Evolutionary conservation across 2,888 invertebrate genomes (phyloP), one percentile per base, ranked within the genome.

Genomic region (Nineta flava): DNA sequence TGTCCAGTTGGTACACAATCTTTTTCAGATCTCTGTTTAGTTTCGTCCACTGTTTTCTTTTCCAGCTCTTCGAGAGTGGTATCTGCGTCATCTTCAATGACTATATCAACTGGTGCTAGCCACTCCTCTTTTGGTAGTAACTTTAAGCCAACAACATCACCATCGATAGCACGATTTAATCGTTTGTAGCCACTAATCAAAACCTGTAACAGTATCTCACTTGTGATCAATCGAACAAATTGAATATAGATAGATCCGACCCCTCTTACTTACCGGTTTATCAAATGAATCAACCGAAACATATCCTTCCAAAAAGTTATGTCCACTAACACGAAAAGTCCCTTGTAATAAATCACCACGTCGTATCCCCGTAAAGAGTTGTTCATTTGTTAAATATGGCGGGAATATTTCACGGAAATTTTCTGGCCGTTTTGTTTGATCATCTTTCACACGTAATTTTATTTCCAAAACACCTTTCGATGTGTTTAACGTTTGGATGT

Each of bases 81-180:
- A 49, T 73, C 76, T 3, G 78, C 78, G 59, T 85, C 84, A 61
- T 85, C 84, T 65, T 86, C 83, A 7, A 87, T 65, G 7, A 88
- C 78, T 47, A 88, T 79, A 56, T 87, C 91, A 63, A 91, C 91
- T 0, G 95, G 95, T 40, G 80, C 79, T 7, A 85, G 78, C 99
- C 99, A 99, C 59, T 96, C 76, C 7, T 77, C 75, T 69, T 94
- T 79, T 0, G 93, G 86, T 45, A 97, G 72, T 45, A 99, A 68
- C 68, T 93, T 81, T 48, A 99, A 71, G 5, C 93, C 97, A 5
- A 99, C 95, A 40, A 83, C 70, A 62, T 99, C 99, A 5, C 92
- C 95, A 63, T 97, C 90, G 0, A 97, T 86, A 2, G 94, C 91
- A 53, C 99, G 77, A 66, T 99, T 99, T 50, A 96, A 76, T 48